Percentiles rank a stretch among this genome's conserved stretches.
These are phyloP conservation scores for Zhuqinia jingwanae DNA, from an alignment of 2,888 invertebrate genomes.

Conservation along the genomic window DNA sequence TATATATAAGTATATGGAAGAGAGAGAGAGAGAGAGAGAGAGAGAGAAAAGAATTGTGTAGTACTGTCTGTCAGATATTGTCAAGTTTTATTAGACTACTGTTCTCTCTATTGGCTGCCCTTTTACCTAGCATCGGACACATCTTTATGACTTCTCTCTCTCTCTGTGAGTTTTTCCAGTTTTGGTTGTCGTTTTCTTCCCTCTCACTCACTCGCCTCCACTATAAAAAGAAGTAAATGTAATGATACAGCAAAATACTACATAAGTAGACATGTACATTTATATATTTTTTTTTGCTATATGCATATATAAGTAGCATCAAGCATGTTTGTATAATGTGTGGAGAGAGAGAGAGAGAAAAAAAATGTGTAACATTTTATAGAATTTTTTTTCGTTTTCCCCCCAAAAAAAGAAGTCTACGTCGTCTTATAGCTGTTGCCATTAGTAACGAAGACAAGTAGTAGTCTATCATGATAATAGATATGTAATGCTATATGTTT, in stretches of 20 bases:
- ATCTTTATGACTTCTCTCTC: slow-evolving; percentile 77
- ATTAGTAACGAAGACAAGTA: slow-evolving; percentile 26
- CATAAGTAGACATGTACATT: too few relatives aligned
- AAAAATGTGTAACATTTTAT: slow-evolving; percentile 35
- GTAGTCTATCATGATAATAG: slow-evolving; percentile 51
- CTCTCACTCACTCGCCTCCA: background rate
- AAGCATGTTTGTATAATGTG: background rate
- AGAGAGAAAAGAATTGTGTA: slow-evolving; percentile 69
- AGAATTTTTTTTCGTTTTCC: background rate
- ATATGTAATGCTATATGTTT: slow-evolving; percentile 15
- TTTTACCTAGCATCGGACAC: slow-evolving; percentile 77
- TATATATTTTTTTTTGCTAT: background rate
- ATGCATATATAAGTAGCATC: too few relatives aligned
- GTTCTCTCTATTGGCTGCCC: slow-evolving; percentile 78
- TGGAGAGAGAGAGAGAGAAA: too few relatives aligned
- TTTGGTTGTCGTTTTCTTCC: slow-evolving; percentile 55
- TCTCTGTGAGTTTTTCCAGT: slow-evolving; percentile 53
- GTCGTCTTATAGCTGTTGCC: background rate
- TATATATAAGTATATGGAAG: slow-evolving; percentile 10
- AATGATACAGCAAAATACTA: slow-evolving; percentile 29
- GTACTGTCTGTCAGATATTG: slow-evolving; percentile 78
- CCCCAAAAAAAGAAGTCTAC: background rate
- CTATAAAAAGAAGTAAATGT: slow-evolving; percentile 22
- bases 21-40: too few relatives aligned
- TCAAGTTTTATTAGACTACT: slow-evolving; percentile 79